Base-by-base conservation (phyloP, 2,113 vertebrate genomes). In the Phodopus roborovskii region DNA sequence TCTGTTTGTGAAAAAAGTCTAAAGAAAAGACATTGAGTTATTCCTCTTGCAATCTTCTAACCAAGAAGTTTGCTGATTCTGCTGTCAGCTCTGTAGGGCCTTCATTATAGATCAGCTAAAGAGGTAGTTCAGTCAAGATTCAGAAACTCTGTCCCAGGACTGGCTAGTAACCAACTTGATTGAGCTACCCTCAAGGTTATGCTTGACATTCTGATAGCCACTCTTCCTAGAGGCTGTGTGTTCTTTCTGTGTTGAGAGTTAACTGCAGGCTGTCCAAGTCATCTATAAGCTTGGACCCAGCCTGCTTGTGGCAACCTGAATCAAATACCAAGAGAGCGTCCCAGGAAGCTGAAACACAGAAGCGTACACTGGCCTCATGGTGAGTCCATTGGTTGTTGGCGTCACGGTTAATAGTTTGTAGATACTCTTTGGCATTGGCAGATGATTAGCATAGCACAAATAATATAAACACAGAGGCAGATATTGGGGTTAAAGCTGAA, bases 1-100 rank as follows among this genome's bases (percentile, higher is more conserved):
- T n/a, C 16, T 78, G 42, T 90, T 93, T 96, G 22, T 71, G 68
- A 74, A 91, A 91, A 91, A 16, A n/a, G 7, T 95, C 13, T 90
- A 90, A 84, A 88, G 39, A 92, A 93, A 89, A 64, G 42, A 66
- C 75, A 83, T 48, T 66, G 42, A 95, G 66, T 90, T 84, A 45
- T 77, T 56, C 24, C 73, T 89, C 95, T 73, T 53, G 16, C 68
- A 79, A 70, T 70, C 33, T 60, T 90, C 4, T 90, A 15, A 78
- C 64, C 53, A 58, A 81, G 64, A 33, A 82, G 79, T 91, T 83
- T 90, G 66, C 22, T 78, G 62, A 91, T 86, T 78, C n/a, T 74
- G 56, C 73, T 39, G 62, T 77, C n/a, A 79, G 26, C 60, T 90
- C 50, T 66, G 1, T n/a, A 22, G 64, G 77, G 16, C 28, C 33